Evolutionary conservation across 2,113 vertebrate species (phyloP).

Genomic region (Gambusia affinis): DNA sequence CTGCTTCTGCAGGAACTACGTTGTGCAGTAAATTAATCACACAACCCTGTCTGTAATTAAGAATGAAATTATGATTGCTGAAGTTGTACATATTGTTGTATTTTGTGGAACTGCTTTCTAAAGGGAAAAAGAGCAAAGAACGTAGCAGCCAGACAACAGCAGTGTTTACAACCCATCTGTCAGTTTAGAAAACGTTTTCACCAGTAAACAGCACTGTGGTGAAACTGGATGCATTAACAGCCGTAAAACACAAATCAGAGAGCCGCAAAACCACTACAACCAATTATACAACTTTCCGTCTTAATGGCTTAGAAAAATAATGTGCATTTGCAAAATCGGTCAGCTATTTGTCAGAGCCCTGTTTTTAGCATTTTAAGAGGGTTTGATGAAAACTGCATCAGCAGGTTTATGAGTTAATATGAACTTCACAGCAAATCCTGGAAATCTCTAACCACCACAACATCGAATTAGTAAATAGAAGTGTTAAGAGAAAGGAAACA

Average conservation of each 20-base stretch:
- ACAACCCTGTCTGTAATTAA: too few species aligned
- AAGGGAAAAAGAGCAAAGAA: too few species aligned
- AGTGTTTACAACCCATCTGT: neutral
- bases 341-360: neutral
- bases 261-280: neutral
- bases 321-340: neutral
- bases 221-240: neutral
- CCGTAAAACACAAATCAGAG: too few species aligned
- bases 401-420: constrained; percentile 11
- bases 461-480: constrained; percentile 14
- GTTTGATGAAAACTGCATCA: neutral
- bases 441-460: constrained; percentile 33
- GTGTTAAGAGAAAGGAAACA: constrained; percentile 2
- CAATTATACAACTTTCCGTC: neutral
- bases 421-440: constrained; percentile 9
- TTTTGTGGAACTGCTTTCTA: too few species aligned
- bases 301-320: constrained; percentile 1
- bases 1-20: too few species aligned
- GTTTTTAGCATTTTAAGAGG: constrained; percentile 14
- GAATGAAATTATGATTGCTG: too few species aligned
- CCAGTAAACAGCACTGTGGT: neutral
- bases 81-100: too few species aligned
- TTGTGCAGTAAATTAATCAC: too few species aligned
- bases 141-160: neutral
- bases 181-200: neutral